Evolutionary conservation across 64 coral and sea anemone species (phyloP).

Genomic region (Dendronephthya gigantea): DNA sequence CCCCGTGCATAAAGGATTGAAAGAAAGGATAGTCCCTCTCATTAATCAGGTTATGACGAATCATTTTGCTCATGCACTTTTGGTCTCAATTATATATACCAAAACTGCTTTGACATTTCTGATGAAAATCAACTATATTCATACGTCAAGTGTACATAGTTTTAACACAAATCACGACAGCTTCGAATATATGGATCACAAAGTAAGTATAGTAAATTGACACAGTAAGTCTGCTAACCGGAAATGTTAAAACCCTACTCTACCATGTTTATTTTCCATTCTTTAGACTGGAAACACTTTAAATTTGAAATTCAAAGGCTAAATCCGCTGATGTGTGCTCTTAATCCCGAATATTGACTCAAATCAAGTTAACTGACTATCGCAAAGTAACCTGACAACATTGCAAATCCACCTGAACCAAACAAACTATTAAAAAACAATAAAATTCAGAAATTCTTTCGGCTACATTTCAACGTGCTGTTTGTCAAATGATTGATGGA

Average conservation of each 20-base stretch:
- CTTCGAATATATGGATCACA: too few relatives aligned
- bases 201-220: too few relatives aligned
- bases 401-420: background rate
- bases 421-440: background rate
- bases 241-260: background rate
- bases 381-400: background rate
- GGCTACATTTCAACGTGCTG: background rate
- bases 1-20: too few relatives aligned
- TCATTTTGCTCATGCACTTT: too few relatives aligned
- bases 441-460: background rate
- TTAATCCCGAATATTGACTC: slow-evolving; percentile 3
- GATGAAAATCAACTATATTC: too few relatives aligned
- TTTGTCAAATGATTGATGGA: background rate
- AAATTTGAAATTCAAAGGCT: background rate
- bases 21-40: too few relatives aligned
- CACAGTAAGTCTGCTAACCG: too few relatives aligned
- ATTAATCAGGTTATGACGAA: too few relatives aligned
- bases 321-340: background rate
- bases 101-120: too few relatives aligned
- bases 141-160: too few relatives aligned
- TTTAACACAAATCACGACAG: too few relatives aligned
- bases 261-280: background rate
- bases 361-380: background rate
- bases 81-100: too few relatives aligned
- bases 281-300: background rate